These are phyloP conservation scores for Chaetops frenatus DNA, from an alignment of 2,113 vertebrate species.

Conservation along the genomic window DNA sequence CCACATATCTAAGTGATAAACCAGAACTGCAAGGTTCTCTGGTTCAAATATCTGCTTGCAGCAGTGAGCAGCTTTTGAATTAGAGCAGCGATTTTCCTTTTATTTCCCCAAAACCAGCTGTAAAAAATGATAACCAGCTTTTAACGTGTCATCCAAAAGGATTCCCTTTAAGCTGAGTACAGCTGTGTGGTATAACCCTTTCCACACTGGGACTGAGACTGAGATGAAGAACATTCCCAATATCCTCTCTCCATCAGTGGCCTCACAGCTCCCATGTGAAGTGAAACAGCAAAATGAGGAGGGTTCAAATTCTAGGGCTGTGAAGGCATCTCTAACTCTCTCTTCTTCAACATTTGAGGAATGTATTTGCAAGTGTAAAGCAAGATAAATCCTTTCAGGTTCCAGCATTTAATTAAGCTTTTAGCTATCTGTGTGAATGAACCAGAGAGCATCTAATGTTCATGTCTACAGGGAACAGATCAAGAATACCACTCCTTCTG, in stretches of 20 bases:
- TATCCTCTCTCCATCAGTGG: not conserved
- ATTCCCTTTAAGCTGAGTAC: not conserved
- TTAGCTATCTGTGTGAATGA: conserved; percentile 58
- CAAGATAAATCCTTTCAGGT: conserved; percentile 48
- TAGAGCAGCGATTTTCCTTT: conserved; percentile 36
- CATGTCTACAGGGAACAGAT: conserved; percentile 38
- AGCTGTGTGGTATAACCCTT: not conserved
- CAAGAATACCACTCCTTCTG: conserved; percentile 46
- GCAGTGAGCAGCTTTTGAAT: conserved; percentile 10
- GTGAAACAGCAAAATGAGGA: not conserved
- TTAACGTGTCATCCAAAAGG: conserved; percentile 39
- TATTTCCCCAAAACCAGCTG: conserved; percentile 32
- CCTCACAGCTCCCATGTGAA: not conserved
- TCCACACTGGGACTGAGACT: not conserved
- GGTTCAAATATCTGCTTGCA: conserved; percentile 12
- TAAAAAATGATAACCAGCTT: conserved; percentile 49
- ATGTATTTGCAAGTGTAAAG: conserved; percentile 44
- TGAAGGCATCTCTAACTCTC: not conserved
- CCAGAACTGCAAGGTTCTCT: not conserved
- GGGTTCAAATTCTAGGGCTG: not conserved
- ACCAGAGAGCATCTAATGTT: conserved; percentile 28
- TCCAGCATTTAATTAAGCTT: conserved; percentile 62
- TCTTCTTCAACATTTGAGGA: conserved; percentile 13
- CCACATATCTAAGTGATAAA: not conserved
- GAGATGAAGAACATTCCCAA: not conserved